Percentiles rank a stretch among this genome's conserved stretches.
These are phyloP conservation scores for Lindbergichthys nudifrons DNA, from an alignment of 2,797 vertebrate genomes.

Conservation along the genomic window DNA sequence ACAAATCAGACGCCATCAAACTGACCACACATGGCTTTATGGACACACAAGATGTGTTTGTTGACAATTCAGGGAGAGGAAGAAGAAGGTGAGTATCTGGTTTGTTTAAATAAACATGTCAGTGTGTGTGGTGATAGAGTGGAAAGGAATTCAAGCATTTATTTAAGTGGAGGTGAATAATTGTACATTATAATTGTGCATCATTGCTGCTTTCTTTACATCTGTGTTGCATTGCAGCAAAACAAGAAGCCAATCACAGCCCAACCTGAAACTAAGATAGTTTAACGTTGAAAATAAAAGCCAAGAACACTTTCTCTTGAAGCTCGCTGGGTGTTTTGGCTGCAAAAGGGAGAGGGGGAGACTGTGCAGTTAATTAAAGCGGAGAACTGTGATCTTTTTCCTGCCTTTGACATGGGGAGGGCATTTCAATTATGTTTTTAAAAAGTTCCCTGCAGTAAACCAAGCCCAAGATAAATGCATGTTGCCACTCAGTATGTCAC, in stretches of 20 bases:
- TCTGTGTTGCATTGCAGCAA: not conserved
- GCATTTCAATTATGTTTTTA: constrained; percentile 39
- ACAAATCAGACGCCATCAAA: constrained; percentile 20
- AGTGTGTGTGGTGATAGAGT: not conserved
- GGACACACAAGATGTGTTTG: constrained; percentile 23
- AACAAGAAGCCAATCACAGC: not conserved
- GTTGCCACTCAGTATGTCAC: not conserved
- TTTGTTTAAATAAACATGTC: constrained; percentile 27
- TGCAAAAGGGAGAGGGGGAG: constrained; percentile 10
- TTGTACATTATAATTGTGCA: no score
- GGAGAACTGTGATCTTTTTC: constrained; percentile 60
- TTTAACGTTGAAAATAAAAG: constrained; percentile 17
- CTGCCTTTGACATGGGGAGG: constrained; percentile 18
- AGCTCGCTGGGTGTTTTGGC: constrained; percentile 10
- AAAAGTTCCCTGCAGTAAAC: constrained; percentile 11
- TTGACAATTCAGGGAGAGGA: constrained; percentile 13
- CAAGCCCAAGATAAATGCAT: constrained; percentile 2
- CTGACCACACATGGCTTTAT: constrained; percentile 3
- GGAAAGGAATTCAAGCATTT: constrained; percentile 18
- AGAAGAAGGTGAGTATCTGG: not conserved
- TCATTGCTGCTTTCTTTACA: no score
- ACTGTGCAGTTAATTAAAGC: constrained; percentile 61
- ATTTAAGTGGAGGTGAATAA: constrained; percentile 6
- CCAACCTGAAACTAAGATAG: not conserved
- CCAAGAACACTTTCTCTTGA: constrained; percentile 17